Conservation (phyloP, 1,140 invertebrate genomes). For the Pseudoatta argentina region DNA sequence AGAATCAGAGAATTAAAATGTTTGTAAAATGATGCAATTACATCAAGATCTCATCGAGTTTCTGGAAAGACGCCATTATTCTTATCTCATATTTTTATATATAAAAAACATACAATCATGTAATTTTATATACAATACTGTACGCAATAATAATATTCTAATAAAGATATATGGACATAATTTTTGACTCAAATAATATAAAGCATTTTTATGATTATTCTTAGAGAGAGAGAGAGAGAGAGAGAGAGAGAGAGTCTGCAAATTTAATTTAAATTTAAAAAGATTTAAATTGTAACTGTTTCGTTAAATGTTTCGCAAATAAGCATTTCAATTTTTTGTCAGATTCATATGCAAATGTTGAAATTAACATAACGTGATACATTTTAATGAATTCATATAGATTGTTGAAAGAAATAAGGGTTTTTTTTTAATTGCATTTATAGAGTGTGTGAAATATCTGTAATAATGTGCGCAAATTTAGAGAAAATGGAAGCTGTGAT, state of each 20-base stretch:
- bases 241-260: background rate
- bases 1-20: conserved; percentile 26
- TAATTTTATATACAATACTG: background rate
- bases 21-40: conserved; percentile 14
- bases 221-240: too few species aligned
- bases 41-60: background rate
- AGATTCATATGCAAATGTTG: background rate
- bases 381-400: background rate
- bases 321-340: conserved; percentile 10
- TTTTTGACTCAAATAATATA: background rate
- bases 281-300: background rate
- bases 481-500: background rate
- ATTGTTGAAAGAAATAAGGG: background rate
- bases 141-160: background rate
- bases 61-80: background rate
- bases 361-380: background rate
- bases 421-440: background rate
- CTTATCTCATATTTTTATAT: background rate
- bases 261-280: background rate
- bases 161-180: background rate
- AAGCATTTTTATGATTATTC: background rate
- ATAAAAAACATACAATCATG: background rate
- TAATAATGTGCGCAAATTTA: background rate
- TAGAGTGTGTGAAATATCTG: background rate
- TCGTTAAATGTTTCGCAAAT: background rate